Base-by-base conservation (phyloP, 2,797 vertebrate species). In the Aeoliscus strigatus region DNA sequence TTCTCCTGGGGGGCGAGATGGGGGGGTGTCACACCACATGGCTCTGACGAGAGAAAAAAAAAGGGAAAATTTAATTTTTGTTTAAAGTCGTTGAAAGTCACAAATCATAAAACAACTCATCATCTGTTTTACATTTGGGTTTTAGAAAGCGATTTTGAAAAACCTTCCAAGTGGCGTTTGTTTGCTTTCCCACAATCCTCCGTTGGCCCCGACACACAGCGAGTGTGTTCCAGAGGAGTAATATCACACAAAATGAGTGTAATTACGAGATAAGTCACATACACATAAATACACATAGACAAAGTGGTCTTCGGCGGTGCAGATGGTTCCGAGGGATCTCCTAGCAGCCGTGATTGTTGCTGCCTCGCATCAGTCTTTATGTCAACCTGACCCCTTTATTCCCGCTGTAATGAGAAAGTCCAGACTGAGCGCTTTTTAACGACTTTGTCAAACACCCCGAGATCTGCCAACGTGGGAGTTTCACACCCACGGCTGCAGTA, bases 401-500 rank as follows among this genome's bases (percentile, higher is more conserved):
- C 51, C 13, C 14, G 44, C 9, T 8, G 27, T 70, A 81, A 83
- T 85, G 81, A 87, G 65, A 83, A 85, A 81, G 77, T 64, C 67
- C 68, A 79, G 80, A 83, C 62, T 60, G 81, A 88, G 60, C 27
- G 4, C 58, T 79, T 77, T 84, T 82, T 83, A 84, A 85, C 67
- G 40, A 79, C 79, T 66, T 79, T 66, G 69, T 74, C 73, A 79
- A 84, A 82, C 70, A 75, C 31, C 31, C 41, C 30, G 53, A 24
- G 54, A 51, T 66, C 51, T 51, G 51, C 46, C 30, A 13, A 41
- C 33, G 2, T 66, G 66, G 49, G 63, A 66, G 51, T 61, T 61
- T 24, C 16, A 53, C 71, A 42, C 28, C 48, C 51, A 16, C 4
- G 5, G 39, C 15, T 7, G 17, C 39, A 14, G 60, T 36, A 43